A percentile compares a stretch with the other conserved stretches of the same genome.
Conservation (phyloP, 1,140 invertebrate genomes). For the Armadillidium nasatum region DNA sequence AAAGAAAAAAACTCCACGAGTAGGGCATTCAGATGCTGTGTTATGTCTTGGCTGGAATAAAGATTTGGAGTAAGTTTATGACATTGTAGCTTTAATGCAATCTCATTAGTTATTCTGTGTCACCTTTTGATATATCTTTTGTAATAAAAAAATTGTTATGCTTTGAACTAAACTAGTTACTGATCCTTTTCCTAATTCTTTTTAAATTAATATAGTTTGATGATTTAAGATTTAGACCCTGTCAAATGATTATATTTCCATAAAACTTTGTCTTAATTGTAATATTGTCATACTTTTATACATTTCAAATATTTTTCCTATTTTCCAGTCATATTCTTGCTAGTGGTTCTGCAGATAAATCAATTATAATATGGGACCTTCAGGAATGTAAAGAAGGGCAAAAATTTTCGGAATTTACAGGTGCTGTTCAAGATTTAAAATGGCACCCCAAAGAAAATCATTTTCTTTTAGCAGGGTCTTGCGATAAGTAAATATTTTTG, state of each 20-base stretch:
- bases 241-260: background rate
- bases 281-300: background rate
- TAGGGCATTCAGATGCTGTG: conserved; percentile 86
- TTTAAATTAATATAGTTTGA: background rate
- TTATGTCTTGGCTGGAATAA: conserved; percentile 86
- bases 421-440: conserved; percentile 78
- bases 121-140: background rate
- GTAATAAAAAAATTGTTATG: background rate
- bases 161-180: background rate
- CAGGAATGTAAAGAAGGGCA: conserved; percentile 67
- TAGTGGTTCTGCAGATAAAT: conserved; percentile 84
- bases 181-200: too few species aligned
- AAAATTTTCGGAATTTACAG: conserved; percentile 66
- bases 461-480: conserved; percentile 33
- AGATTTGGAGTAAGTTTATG: conserved; percentile 54
- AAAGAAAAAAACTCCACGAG: conserved; percentile 65
- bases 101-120: background rate
- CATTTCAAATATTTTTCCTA: conserved; percentile 20
- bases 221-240: too few species aligned
- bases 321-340: conserved; percentile 75
- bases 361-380: conserved; percentile 89
- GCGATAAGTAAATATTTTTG: conserved; percentile 31
- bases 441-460: conserved; percentile 77
- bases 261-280: background rate
- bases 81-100: background rate